Evolutionary conservation across 2,113 vertebrate species (phyloP).

Genomic region (Megaleporinus macrocephalus): DNA sequence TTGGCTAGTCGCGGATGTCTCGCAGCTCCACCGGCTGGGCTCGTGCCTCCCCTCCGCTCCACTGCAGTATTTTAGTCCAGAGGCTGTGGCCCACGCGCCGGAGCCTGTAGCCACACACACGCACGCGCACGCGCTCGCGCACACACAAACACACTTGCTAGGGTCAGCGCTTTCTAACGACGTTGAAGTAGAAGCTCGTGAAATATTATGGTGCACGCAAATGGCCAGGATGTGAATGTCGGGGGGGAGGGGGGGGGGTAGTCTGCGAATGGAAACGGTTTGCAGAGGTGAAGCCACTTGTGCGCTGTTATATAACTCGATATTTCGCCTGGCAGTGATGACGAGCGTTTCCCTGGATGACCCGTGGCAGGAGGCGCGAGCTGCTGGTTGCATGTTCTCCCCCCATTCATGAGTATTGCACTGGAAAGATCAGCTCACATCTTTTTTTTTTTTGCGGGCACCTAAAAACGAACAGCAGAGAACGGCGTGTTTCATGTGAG

Average conservation of each 20-base stretch:
- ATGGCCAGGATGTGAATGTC: background rate
- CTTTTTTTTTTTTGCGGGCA: background rate
- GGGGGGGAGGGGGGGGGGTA: background rate
- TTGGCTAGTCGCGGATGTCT: constrained; percentile 7
- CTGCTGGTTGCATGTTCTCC: background rate
- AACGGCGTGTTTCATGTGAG: background rate
- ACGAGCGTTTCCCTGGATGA: constrained; percentile 19
- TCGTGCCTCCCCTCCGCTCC: constrained; percentile 57
- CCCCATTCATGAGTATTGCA: background rate
- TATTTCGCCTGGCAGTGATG: background rate
- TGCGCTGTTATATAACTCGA: background rate
- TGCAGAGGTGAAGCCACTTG: background rate
- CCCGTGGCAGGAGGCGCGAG: background rate
- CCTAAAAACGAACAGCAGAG: background rate
- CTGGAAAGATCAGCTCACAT: background rate
- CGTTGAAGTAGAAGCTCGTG: constrained; percentile 1
- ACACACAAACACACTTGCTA: background rate
- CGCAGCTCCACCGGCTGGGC: constrained; percentile 31
- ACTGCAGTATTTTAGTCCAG: constrained; percentile 77
- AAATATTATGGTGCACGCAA: background rate
- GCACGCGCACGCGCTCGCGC: background rate
- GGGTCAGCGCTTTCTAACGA: constrained; percentile 1
- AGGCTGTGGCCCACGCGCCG: constrained; percentile 68
- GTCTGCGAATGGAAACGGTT: background rate
- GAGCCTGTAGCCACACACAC: constrained; percentile 35